Conservation (phyloP, 2,113 vertebrate species). For the Gopherus evgoodei region DNA sequence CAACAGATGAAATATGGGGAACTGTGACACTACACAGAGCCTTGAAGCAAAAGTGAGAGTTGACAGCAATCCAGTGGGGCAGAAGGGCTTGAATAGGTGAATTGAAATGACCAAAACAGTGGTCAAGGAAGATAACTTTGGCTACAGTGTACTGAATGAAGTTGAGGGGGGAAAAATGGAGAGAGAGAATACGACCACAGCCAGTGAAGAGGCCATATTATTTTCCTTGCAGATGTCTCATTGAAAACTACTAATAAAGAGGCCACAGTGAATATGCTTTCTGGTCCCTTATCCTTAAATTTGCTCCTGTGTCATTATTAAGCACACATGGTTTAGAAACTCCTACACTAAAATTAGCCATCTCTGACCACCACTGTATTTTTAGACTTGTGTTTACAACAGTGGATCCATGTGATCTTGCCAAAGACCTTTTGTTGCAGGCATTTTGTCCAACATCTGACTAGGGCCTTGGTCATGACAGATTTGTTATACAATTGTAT, state of each 20-base stretch:
- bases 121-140: not conserved
- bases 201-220: not conserved
- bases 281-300: not conserved
- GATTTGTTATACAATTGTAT: not conserved
- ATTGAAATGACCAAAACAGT: not conserved
- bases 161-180: not conserved
- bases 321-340: not conserved
- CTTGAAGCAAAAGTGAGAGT: not conserved
- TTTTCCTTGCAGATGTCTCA: not conserved
- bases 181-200: no score
- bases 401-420: not conserved
- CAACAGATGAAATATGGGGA: not conserved
- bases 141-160: not conserved
- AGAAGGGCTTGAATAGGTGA: not conserved
- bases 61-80: not conserved
- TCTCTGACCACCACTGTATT: not conserved
- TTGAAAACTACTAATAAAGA: not conserved
- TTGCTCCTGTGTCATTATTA: not conserved
- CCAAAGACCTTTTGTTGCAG: not conserved
- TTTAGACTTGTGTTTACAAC: not conserved
- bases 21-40: not conserved
- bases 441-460: accelerated
- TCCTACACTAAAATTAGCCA: not conserved
- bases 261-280: not conserved
- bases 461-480: no score